Conservation (phyloP, 2,113 vertebrate genomes). For the Datnioides undecimradiatus region DNA sequence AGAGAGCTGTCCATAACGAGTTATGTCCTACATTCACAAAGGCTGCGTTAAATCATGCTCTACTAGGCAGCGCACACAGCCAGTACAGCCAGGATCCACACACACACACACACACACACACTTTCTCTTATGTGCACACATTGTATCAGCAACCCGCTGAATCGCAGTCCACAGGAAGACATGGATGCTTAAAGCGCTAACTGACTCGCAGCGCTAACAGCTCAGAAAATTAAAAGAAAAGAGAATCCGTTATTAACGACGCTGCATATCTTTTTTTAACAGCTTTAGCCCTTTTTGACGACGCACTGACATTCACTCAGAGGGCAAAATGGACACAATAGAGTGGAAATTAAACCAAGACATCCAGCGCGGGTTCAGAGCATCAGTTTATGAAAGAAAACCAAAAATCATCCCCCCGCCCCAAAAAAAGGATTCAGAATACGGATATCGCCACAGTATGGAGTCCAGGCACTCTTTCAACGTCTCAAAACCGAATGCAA, state of each 20-base stretch:
- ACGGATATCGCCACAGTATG: not conserved
- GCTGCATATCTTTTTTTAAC: not conserved
- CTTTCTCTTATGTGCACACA: slow-evolving; percentile 12
- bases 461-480: slow-evolving; percentile 24
- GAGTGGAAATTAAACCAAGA: slow-evolving; percentile 22
- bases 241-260: not conserved
- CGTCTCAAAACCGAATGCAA: slow-evolving; percentile 20
- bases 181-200: not conserved
- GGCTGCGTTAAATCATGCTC: slow-evolving; percentile 65
- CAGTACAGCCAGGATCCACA: slow-evolving; percentile 11
- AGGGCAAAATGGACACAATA: slow-evolving; percentile 28
- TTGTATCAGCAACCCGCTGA: slow-evolving; percentile 35
- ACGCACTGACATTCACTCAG: not conserved
- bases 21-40: slow-evolving; percentile 75
- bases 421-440: slow-evolving; percentile 14
- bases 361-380: not conserved
- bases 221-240: slow-evolving; percentile 22
- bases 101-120: slow-evolving; percentile 16
- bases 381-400: slow-evolving; percentile 26
- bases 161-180: slow-evolving; percentile 2
- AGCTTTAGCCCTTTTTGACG: not conserved
- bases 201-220: slow-evolving; percentile 3
- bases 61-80: slow-evolving; percentile 46
- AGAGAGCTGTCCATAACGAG: slow-evolving; percentile 51
- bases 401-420: not conserved